Evolutionary conservation across 2,797 vertebrate species (phyloP), one percentile per base, ranked within the genome.

Genomic region (Hippoglossus hippoglossus): DNA sequence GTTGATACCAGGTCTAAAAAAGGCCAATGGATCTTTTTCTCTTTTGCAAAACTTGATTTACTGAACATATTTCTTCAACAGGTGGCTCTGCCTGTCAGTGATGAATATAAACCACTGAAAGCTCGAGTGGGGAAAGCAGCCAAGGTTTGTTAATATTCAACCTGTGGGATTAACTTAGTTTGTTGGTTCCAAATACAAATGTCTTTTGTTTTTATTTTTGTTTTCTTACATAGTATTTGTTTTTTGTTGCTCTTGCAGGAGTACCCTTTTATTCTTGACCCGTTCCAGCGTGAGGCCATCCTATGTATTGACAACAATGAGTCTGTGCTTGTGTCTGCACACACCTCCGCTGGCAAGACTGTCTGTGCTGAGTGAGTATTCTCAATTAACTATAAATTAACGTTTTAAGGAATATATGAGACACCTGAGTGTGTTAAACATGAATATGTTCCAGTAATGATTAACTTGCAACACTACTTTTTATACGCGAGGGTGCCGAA

Each of bases 301-400:
- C 91, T 97, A 34, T 99, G 98, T 82, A 95, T 99, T 2, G 98
- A 99, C 90, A 99, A 99, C 87, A 99, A 98, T 75, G 96, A 99
- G 85, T 99, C 98, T 25, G 98, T 99, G 36, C 93, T 99, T 24
- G 98, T 99, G 26, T 99, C 98, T 3, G 98, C 98, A 41, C 98
- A 99, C 83, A 99, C 98, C 2, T 99, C 98, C 70, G 98, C 98
- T 18, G 98, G 98, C 60, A 99, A 99, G 93, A 99, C 98, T 0
- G 98, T 99, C 34, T 99, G 98, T 81, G 98, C 98, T 4, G 98
- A 99, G 98, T 99, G 92, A 95, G 98, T 97, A 77, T 71, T 49
- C 34, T 51, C 2, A 7, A 1, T 57, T 41, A 39, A 57, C 2
- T 28, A 46, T 26, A 47, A 11, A 25, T 13, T 6, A 52, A 24